phyloP scores from a whole-genome alignment of 1,140 invertebrate species.

The Tetragonula clypearis region DNA sequence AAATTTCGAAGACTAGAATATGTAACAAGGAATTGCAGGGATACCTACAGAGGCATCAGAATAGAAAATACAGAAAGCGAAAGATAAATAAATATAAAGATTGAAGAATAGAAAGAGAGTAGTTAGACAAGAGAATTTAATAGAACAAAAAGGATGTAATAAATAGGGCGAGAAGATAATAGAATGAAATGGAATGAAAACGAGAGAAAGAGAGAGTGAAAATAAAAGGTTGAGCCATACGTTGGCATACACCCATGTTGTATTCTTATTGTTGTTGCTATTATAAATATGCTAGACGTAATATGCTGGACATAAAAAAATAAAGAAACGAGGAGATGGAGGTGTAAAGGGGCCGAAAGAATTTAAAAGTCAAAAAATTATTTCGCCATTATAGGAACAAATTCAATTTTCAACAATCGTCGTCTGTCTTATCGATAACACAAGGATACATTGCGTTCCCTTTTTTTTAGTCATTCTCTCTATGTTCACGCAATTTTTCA shows the following conservation, averaged over 20 bases:
- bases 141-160: not conserved
- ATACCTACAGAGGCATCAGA: no score
- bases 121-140: no score
- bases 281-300: not conserved
- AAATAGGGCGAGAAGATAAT: no score
- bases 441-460: not conserved
- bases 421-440: slow-evolving; percentile 6
- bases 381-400: not conserved
- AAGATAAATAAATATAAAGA: no score
- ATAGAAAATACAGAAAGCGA: no score
- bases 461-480: not conserved
- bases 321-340: not conserved
- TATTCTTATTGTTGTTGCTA: no score
- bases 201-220: no score
- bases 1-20: no score
- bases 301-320: not conserved
- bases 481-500: slow-evolving; percentile 34
- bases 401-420: not conserved
- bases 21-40: not conserved
- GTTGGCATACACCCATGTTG: no score
- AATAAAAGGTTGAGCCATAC: no score
- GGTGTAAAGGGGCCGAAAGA: not conserved
- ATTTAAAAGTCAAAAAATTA: not conserved
- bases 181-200: no score
- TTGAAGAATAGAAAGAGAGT: no score